Percentiles rank a stretch among this genome's conserved stretches.
phyloP scores from a whole-genome alignment of 2,113 vertebrate genomes.

The Hiodon tergisus region DNA sequence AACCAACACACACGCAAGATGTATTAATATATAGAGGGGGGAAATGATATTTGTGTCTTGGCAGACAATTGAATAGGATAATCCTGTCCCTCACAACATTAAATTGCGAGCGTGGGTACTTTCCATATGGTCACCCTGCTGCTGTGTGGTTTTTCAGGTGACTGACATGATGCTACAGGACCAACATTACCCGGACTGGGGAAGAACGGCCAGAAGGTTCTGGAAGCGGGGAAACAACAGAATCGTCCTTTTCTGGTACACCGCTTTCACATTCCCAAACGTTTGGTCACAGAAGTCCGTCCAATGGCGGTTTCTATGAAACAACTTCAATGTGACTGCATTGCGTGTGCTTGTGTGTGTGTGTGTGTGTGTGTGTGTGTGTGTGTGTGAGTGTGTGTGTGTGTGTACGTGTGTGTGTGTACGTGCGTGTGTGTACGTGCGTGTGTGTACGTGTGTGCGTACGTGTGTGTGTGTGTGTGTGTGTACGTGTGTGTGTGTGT shows the following conservation, averaged over 20 bases:
- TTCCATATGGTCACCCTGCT: background rate
- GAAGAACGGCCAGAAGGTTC: slow-evolving; percentile 81
- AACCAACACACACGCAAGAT: too few relatives aligned
- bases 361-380: too few relatives aligned
- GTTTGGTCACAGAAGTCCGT: background rate
- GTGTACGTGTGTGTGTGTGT: background rate
- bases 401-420: background rate
- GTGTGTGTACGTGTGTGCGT: background rate
- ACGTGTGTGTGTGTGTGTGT: background rate
- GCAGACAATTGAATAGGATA: background rate
- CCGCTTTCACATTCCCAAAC: background rate
- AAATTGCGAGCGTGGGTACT: too few relatives aligned
- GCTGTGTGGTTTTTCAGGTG: slow-evolving; percentile 63
- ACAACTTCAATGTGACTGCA: too few relatives aligned
- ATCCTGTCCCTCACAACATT: too few relatives aligned
- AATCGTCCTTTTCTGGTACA: slow-evolving; percentile 93
- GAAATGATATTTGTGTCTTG: background rate
- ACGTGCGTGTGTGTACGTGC: slow-evolving; percentile 3
- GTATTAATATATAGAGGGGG: background rate
- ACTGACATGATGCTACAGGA: slow-evolving; percentile 99
- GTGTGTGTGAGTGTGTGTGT: background rate
- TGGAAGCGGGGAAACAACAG: slow-evolving; percentile 91
- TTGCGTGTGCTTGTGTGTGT: too few relatives aligned
- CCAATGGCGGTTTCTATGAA: too few relatives aligned
- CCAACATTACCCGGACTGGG: slow-evolving; percentile 89